Base-by-base conservation (phyloP, 2,113 vertebrate species). In the Gila orcuttii region DNA sequence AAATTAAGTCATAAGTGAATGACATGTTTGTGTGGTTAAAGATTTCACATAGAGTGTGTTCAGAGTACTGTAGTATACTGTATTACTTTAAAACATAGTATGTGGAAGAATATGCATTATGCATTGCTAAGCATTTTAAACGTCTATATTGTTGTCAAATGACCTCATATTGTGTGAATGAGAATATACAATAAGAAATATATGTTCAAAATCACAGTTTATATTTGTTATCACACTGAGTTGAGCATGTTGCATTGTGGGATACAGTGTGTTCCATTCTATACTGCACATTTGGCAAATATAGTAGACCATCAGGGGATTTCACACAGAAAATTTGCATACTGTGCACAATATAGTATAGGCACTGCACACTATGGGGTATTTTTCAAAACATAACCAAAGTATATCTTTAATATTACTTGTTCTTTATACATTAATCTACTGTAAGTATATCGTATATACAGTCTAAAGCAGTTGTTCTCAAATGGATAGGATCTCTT, bases 1-100 rank as follows among this genome's bases (percentile, higher is more conserved):
- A 78, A 78, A 69, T 69, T n/a, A 62, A 23, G 39, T 69, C 25
- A 33, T 21, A 60, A 0, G 17, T 62, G 25, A 39, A 36, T 82
- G 33, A 79, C 81, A 60, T 31, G 76, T 60, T 39, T 80, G 50
- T 73, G 19, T 42, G 23, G 31, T 21, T 77, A 50, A 64, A 47
- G 8, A 47, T 55, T 19, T 21, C 17, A 39, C 55, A 12, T 21
- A 45, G 25, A n/a, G 17, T 45, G 39, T 13, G n/a, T 69, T 71
- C 17, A 0, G 15, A 39, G n/a, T 57, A 23, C 31, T 68, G 64
- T 68, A 57, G 55, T 33, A 68, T 68, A 15, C 25, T 17, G 13
- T 31, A 31, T 31, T 28, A 11, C n/a, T 55, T 55, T 55, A 4
- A 50, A 59, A 23, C 1, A 57, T 3, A 8, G 19, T 8, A 57